phyloP scores from a whole-genome alignment of 2,888 invertebrate genomes.

The Vanessa cardui region DNA sequence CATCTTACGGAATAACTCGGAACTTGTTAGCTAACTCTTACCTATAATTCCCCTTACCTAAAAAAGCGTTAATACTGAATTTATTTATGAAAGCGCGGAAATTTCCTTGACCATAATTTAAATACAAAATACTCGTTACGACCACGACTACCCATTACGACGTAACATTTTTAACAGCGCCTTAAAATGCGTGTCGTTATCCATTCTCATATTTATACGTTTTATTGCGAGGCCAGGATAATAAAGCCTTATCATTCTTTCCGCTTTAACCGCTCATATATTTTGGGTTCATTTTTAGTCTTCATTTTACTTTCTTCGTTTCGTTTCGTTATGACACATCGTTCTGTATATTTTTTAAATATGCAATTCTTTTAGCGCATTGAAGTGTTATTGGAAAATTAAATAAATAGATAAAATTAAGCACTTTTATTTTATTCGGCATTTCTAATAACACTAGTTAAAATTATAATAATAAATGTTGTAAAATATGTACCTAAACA shows the following conservation, averaged over 20 bases:
- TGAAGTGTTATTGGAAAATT: too few species aligned
- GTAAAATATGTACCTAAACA: too few species aligned
- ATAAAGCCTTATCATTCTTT: slow-evolving; percentile 31
- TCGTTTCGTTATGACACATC: not conserved
- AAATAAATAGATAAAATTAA: too few species aligned
- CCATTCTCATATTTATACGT: slow-evolving; percentile 27
- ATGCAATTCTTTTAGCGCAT: too few species aligned
- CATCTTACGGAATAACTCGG: not conserved
- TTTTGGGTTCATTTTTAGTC: slow-evolving; percentile 6
- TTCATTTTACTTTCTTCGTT: not conserved
- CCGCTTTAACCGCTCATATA: slow-evolving; percentile 14
- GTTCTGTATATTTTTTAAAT: not conserved
- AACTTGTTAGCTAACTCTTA: not conserved
- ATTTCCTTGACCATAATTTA: slow-evolving; percentile 7
- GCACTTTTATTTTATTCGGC: too few species aligned
- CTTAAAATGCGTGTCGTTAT: slow-evolving; percentile 26
- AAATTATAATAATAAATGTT: too few species aligned
- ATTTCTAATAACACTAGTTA: too few species aligned
- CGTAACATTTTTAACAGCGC: slow-evolving; percentile 15
- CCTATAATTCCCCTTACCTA: not conserved
- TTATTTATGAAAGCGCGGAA: not conserved
- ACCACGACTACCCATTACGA: slow-evolving; percentile 1
- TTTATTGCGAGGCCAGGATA: slow-evolving; percentile 30
- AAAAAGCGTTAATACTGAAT: not conserved
- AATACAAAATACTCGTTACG: slow-evolving; percentile 2